Evolutionary conservation across 2,888 invertebrate genomes (phyloP).

Genomic region (Calameuta idolon): DNA sequence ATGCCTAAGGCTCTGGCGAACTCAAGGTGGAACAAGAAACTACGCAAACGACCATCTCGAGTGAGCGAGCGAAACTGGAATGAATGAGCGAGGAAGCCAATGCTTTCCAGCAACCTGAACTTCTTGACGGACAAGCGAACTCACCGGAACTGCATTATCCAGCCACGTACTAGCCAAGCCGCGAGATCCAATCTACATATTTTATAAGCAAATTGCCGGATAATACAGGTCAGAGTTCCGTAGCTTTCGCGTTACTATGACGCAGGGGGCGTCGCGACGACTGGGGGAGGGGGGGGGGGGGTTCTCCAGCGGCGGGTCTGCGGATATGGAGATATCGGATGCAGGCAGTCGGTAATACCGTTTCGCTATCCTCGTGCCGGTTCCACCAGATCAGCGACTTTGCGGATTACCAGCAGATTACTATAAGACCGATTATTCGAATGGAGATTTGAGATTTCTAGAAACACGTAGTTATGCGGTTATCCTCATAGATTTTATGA

Average conservation of each 20-base stretch:
- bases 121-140: constrained; percentile 2
- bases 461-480: not conserved
- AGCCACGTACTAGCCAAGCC: not conserved
- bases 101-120: not conserved
- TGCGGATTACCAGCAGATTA: not conserved
- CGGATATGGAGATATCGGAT: not conserved
- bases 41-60: constrained; percentile 5
- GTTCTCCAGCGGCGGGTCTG: not conserved
- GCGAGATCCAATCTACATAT: constrained; percentile 14
- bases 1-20: constrained; percentile 30
- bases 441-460: not conserved
- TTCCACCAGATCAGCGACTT: not conserved
- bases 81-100: constrained; percentile 28
- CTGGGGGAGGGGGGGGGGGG: not conserved
- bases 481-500: not conserved
- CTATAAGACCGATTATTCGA: not conserved
- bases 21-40: constrained; percentile 24
- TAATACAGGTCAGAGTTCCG: constrained; percentile 9
- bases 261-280: not conserved
- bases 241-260: not conserved
- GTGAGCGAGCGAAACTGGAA: constrained; percentile 5
- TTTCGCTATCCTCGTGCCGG: not conserved
- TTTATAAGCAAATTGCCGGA: constrained; percentile 16
- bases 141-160: constrained; percentile 11
- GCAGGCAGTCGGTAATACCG: not conserved